Conservation (phyloP, 1,140 invertebrate genomes). For the Cyphomyrmex costatus region DNA sequence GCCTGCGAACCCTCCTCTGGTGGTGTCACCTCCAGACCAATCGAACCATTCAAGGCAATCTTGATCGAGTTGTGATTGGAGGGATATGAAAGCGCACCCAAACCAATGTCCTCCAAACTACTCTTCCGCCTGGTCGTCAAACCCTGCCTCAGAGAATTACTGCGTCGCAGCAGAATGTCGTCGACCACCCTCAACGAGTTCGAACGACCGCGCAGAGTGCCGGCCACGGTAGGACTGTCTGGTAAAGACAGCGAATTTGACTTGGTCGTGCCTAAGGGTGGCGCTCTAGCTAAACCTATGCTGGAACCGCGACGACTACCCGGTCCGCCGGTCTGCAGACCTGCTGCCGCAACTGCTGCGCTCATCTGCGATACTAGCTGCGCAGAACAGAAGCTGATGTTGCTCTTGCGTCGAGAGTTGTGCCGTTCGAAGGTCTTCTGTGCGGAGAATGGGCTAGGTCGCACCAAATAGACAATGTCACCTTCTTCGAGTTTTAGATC, state of each 20-base stretch:
- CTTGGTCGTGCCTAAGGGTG: conserved; percentile 93
- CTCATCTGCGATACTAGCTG: conserved; percentile 89
- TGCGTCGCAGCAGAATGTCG: conserved; percentile 93
- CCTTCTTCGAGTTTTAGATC: conserved; percentile 98
- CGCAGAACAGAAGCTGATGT: conserved; percentile 95
- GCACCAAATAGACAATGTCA: conserved; percentile 97
- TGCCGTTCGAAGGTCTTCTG: conserved; percentile 97
- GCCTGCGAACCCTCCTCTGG: conserved; percentile 90
- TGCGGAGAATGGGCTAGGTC: conserved; percentile 96
- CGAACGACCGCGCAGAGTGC: conserved; percentile 92
- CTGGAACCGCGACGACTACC: conserved; percentile 88
- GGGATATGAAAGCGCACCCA: conserved; percentile 88
- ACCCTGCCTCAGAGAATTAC: conserved; percentile 94
- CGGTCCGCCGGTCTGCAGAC: conserved; percentile 86
- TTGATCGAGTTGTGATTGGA: conserved; percentile 91
- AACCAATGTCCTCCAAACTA: conserved; percentile 94
- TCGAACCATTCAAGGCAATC: conserved; percentile 94
- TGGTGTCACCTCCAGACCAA: conserved; percentile 94
- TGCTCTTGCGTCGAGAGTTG: conserved; percentile 95
- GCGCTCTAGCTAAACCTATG: conserved; percentile 90
- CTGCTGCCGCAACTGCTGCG: conserved; percentile 86
- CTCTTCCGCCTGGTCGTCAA: conserved; percentile 91
- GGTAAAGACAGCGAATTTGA: conserved; percentile 95
- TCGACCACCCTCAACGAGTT: conserved; percentile 95
- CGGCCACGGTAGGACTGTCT: conserved; percentile 93